These are phyloP conservation scores for Petroica traversi DNA, from an alignment of 2,113 vertebrate genomes.

Conservation along the genomic window DNA sequence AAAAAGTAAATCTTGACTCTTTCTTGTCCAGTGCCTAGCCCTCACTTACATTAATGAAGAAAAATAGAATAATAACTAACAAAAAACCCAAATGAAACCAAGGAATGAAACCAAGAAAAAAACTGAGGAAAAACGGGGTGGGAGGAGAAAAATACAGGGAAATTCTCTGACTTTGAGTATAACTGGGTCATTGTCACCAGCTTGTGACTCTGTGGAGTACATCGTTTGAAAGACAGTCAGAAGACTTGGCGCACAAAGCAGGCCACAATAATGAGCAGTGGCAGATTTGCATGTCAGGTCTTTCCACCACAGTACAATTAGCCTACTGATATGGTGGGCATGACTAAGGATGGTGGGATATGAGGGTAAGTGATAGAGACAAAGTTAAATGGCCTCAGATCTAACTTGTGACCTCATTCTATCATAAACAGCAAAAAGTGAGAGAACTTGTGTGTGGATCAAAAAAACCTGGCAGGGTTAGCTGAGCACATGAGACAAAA, in stretches of 20 bases:
- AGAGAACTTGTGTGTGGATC: neutral
- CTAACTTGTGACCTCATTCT: constrained; percentile 20
- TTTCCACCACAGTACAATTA: neutral
- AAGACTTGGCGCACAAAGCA: neutral
- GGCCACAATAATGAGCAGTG: neutral
- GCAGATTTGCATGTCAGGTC: neutral
- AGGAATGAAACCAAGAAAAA: too few species aligned
- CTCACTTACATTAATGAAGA: neutral
- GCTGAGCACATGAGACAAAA: neutral
- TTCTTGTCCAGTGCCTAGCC: neutral
- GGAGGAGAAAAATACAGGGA: neutral
- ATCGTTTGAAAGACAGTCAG: neutral
- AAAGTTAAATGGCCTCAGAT: neutral
- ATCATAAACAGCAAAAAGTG: neutral
- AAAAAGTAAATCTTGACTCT: neutral
- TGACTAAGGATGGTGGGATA: neutral
- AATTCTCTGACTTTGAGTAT: neutral
- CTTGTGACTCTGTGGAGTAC: neutral
- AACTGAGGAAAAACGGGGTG: accelerated
- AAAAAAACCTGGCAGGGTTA: neutral
- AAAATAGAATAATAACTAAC: neutral
- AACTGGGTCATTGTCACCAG: neutral
- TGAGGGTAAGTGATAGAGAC: neutral
- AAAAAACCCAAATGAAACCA: accelerated
- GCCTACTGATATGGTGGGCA: neutral